These are phyloP conservation scores for Dysidea cf. avara DNA, from an alignment of 37 sponge, comb jelly and placozoan species.

Conservation along the genomic window DNA sequence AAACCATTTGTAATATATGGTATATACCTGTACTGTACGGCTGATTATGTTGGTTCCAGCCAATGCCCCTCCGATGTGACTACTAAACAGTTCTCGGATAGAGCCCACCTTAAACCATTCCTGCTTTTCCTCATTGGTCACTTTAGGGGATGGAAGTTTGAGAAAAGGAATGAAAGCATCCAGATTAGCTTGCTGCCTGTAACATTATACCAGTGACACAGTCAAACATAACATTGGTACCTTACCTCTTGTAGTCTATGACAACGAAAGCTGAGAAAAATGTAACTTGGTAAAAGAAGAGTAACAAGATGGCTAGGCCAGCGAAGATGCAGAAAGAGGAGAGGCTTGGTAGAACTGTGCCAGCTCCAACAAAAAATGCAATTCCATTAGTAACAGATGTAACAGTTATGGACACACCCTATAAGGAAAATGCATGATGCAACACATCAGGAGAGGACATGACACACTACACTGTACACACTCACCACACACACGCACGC, in stretches of 20 bases:
- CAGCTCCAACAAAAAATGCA: conserved; percentile 30
- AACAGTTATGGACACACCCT: conserved; percentile 51
- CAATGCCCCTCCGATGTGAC: neutral
- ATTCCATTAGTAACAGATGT: conserved; percentile 46
- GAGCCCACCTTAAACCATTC: neutral
- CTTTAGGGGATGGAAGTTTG: neutral
- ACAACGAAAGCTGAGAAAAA: conserved; percentile 38
- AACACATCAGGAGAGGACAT: no score
- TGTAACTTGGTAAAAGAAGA: conserved; percentile 40
- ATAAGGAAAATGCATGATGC: neutral
- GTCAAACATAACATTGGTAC: neutral
- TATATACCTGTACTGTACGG: neutral
- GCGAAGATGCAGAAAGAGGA: conserved; percentile 38
- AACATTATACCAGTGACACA: neutral
- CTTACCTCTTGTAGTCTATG: conserved; percentile 31
- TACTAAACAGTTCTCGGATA: neutral
- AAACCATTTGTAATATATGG: no score
- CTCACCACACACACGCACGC: no score
- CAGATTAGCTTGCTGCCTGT: conserved; percentile 8
- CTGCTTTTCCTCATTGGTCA: neutral
- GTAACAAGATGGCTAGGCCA: conserved; percentile 19
- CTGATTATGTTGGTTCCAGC: neutral
- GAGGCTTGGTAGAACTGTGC: conserved; percentile 38
- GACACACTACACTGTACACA: no score
- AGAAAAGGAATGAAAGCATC: conserved; percentile 7